phyloP scores from a whole-genome alignment of 2,113 vertebrate genomes.

The Fregetta grallaria region DNA sequence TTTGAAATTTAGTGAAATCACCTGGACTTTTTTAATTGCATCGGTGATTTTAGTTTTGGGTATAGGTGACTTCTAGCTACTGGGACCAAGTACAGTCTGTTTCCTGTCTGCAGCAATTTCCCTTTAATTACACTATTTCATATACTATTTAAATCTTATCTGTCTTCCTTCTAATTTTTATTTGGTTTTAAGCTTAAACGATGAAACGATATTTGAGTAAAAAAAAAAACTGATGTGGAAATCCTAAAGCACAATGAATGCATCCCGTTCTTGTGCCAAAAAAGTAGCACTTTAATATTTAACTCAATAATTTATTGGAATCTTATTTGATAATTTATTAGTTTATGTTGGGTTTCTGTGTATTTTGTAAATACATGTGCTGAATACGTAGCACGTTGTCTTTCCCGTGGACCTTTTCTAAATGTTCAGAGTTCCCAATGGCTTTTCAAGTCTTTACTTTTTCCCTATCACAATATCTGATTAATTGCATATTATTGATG shows the following conservation, averaged over 20 bases:
- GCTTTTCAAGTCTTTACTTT: not conserved
- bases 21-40: not conserved
- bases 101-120: not conserved
- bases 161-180: not conserved
- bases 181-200: not conserved
- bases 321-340: not conserved
- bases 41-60: not conserved
- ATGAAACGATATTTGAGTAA: not conserved
- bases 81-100: not conserved
- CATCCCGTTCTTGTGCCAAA: not conserved
- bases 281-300: not conserved
- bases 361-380: not conserved
- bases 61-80: not conserved
- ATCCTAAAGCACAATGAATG: not conserved
- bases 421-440: not conserved
- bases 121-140: not conserved
- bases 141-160: not conserved
- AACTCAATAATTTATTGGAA: not conserved
- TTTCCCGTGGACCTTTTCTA: not conserved
- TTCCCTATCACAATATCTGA: not conserved
- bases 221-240: not conserved
- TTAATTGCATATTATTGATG: not conserved
- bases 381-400: accelerated
- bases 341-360: not conserved
- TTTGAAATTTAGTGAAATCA: not conserved